phyloP scores from a whole-genome alignment of 1,140 invertebrate species.

The Drosophila pruinosa region DNA sequence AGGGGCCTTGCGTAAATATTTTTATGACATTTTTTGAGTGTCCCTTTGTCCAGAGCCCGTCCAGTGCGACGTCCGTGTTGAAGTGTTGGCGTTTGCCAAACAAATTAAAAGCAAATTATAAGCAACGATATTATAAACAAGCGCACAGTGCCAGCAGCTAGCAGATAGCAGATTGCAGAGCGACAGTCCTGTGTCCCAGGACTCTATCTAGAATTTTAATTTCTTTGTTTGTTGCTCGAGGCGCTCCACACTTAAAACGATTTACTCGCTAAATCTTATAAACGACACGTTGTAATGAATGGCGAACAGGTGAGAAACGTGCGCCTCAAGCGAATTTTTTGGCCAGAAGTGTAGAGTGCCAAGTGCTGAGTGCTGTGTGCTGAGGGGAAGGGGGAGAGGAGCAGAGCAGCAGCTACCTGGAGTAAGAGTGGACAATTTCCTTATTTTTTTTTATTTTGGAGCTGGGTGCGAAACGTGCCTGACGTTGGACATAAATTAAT shows the following conservation, averaged over 20 bases:
- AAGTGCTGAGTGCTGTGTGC: background rate
- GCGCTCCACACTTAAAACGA: conserved; percentile 62
- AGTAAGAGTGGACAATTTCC: conserved; percentile 4
- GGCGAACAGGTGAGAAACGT: conserved; percentile 73
- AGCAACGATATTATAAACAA: conserved; percentile 67
- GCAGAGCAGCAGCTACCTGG: background rate
- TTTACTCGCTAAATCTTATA: conserved; percentile 68
- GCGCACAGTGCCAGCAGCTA: conserved; percentile 9
- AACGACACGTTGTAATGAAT: conserved; percentile 73
- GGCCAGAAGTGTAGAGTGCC: too few species aligned
- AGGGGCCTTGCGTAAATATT: conserved; percentile 72
- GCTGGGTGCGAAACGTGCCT: conserved; percentile 68
- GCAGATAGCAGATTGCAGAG: conserved; percentile 30
- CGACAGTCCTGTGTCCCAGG: conserved; percentile 36
- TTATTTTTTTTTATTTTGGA: conserved; percentile 10
- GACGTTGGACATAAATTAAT: conserved; percentile 79
- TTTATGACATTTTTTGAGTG: conserved; percentile 68
- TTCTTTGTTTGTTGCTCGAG: conserved; percentile 55
- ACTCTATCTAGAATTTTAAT: conserved; percentile 67
- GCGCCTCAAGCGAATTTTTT: conserved; percentile 28
- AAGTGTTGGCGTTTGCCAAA: conserved; percentile 79
- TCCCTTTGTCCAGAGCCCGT: conserved; percentile 18
- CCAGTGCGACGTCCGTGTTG: conserved; percentile 49
- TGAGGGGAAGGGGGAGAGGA: background rate
- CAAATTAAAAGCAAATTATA: conserved; percentile 81